A percentile compares a stretch with the other conserved stretches of the same genome.
These are phyloP conservation scores for Boulengeromyrus knoepffleri DNA, from an alignment of 2,113 vertebrate species.

Conservation along the genomic window DNA sequence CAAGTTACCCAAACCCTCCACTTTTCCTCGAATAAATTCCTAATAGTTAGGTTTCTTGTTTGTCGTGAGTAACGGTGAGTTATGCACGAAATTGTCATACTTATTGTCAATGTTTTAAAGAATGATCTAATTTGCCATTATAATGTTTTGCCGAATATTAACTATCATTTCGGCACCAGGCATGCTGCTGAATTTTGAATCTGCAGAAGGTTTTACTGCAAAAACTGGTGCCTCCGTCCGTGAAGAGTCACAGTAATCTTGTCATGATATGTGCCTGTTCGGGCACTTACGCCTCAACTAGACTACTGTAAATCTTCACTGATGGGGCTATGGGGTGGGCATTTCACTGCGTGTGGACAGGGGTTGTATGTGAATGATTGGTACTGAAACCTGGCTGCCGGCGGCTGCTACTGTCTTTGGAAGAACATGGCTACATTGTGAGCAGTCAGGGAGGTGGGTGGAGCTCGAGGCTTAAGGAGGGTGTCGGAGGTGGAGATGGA, in stretches of 20 bases:
- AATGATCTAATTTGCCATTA: not conserved
- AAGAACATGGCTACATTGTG: not conserved
- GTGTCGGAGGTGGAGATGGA: not conserved
- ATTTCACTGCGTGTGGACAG: not conserved
- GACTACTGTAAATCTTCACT: not conserved
- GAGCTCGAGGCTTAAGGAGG: not conserved
- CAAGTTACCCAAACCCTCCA: not conserved
- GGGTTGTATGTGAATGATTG: not conserved
- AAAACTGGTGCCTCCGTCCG: not conserved
- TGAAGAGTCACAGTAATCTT: not conserved
- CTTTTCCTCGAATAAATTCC: not conserved
- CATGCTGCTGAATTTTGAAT: not conserved
- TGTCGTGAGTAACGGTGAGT: not conserved
- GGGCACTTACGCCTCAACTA: not conserved
- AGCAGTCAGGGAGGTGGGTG: not conserved
- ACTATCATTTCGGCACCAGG: not conserved
- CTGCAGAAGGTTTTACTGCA: not conserved
- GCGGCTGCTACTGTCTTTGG: not conserved
- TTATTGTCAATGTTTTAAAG: not conserved
- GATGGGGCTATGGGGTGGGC: not conserved
- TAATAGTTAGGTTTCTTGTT: too few species aligned
- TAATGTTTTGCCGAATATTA: not conserved
- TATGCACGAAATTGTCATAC: not conserved
- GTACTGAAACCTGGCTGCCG: not conserved
- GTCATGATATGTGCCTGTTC: not conserved